A percentile compares a stretch with the other conserved stretches of the same genome.
Evolutionary conservation across 2,888 invertebrate genomes (phyloP).

Genomic region (Digitonthophagus gazella): DNA sequence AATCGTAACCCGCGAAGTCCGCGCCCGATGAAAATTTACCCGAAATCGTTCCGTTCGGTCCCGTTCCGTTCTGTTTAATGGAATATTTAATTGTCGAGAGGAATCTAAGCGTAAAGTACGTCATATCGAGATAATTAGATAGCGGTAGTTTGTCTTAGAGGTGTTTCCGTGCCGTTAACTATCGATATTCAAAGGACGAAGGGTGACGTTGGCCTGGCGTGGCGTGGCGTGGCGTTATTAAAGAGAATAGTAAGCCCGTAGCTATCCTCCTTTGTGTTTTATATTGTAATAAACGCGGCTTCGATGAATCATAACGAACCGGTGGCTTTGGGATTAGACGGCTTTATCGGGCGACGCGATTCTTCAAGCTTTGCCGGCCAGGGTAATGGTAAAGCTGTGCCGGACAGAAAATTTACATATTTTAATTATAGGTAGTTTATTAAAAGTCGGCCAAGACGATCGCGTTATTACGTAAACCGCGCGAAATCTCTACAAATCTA

Average conservation of each 20-base stretch:
- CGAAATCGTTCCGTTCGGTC: not conserved
- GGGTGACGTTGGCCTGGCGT: not conserved
- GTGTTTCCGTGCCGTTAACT: not conserved
- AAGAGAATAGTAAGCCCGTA: conserved; percentile 33
- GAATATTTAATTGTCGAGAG: not conserved
- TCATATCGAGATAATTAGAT: not conserved
- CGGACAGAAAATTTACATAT: not conserved
- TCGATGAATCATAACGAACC: conserved; percentile 27
- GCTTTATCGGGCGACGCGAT: conserved; percentile 31
- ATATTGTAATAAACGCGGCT: conserved; percentile 32
- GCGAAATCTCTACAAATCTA: not conserved
- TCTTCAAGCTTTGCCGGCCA: conserved; percentile 1
- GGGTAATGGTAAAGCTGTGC: not conserved
- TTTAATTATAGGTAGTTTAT: not conserved
- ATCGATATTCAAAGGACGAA: not conserved
- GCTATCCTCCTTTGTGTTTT: conserved; percentile 34
- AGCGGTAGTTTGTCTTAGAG: too few species aligned
- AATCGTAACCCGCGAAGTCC: not conserved
- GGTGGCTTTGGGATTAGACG: conserved; percentile 29
- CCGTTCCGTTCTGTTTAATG: not conserved
- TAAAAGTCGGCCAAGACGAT: not conserved
- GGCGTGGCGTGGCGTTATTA: conserved; percentile 37
- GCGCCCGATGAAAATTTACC: not conserved
- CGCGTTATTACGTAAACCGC: too few species aligned
- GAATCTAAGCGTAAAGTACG: not conserved